Percentiles rank a stretch among this genome's conserved stretches.
Evolutionary conservation across 2,888 invertebrate genomes (phyloP).

Genomic region (Pterostichus niger): DNA sequence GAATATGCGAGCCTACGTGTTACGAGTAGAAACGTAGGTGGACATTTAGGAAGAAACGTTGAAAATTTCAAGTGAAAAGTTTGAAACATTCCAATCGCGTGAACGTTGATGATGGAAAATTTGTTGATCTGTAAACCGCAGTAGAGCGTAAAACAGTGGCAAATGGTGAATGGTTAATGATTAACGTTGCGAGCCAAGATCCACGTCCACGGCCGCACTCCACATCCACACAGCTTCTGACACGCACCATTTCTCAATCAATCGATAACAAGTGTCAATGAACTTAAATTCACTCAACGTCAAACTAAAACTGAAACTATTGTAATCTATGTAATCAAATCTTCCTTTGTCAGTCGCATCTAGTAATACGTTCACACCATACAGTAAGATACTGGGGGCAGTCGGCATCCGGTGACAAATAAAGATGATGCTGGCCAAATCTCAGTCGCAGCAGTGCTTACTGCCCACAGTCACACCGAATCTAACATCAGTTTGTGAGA

Average conservation of each 20-base stretch:
- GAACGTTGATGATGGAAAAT: neutral
- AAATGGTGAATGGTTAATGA: neutral
- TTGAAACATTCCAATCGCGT: slow-evolving; percentile 37
- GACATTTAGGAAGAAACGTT: slow-evolving; percentile 28
- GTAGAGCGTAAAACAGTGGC: neutral
- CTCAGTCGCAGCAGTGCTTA: neutral
- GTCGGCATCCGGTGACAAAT: neutral
- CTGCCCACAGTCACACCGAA: slow-evolving; percentile 4
- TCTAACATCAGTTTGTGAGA: slow-evolving; percentile 14
- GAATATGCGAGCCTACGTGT: slow-evolving; percentile 46
- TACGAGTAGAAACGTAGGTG: slow-evolving; percentile 11
- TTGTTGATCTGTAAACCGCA: neutral
- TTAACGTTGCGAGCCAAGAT: slow-evolving; percentile 3
- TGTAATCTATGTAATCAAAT: slow-evolving; percentile 51
- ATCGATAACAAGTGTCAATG: neutral
- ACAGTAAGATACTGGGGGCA: slow-evolving; percentile 13
- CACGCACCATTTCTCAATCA: slow-evolving; percentile 39
- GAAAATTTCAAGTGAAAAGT: slow-evolving; percentile 23
- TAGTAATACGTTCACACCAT: slow-evolving; percentile 21
- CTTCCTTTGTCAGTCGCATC: slow-evolving; percentile 48
- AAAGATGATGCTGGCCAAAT: slow-evolving; percentile 35
- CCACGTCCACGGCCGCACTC: slow-evolving; percentile 24
- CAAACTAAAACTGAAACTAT: slow-evolving; percentile 1
- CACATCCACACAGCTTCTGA: slow-evolving; percentile 22
- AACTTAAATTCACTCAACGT: slow-evolving; percentile 7